Percentiles rank a stretch among this genome's conserved stretches.
phyloP scores from a whole-genome alignment of 2,113 vertebrate genomes.

The Ctenodactylus gundi region DNA sequence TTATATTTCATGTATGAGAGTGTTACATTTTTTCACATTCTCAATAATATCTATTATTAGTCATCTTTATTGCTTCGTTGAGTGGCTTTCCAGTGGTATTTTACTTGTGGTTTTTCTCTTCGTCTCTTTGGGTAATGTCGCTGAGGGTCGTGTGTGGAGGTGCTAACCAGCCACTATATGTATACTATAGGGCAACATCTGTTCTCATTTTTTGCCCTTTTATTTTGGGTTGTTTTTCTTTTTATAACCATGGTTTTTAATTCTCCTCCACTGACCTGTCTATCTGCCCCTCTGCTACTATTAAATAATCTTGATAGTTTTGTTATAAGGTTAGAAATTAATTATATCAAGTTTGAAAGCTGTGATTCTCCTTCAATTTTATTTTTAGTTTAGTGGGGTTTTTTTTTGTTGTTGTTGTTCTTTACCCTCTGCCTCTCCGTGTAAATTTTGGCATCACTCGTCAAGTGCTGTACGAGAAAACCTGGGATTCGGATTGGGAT shows the following conservation, averaged over 20 bases:
- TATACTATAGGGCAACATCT: neutral
- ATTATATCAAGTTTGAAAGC: neutral
- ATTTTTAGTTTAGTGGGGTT: neutral
- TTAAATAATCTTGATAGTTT: neutral
- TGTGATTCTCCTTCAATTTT: neutral
- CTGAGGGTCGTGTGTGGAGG: neutral
- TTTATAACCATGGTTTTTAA: neutral
- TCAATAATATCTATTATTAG: neutral
- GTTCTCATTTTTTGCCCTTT: neutral
- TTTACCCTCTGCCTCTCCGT: neutral
- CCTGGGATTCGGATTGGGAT: neutral
- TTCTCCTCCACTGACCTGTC: neutral
- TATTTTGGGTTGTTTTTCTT: neutral
- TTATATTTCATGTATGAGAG: neutral
- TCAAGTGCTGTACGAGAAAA: neutral
- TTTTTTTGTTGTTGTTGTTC: neutral
- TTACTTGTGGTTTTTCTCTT: neutral
- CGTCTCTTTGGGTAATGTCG: neutral
- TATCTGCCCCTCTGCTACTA: neutral
- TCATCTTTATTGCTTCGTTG: neutral
- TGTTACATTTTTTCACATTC: neutral
- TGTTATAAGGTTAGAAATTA: neutral
- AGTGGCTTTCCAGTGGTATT: neutral
- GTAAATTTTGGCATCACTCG: neutral
- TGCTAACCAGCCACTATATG: neutral